Base-by-base conservation (phyloP, 2,888 invertebrate species). In the Zelleria hepariella region DNA sequence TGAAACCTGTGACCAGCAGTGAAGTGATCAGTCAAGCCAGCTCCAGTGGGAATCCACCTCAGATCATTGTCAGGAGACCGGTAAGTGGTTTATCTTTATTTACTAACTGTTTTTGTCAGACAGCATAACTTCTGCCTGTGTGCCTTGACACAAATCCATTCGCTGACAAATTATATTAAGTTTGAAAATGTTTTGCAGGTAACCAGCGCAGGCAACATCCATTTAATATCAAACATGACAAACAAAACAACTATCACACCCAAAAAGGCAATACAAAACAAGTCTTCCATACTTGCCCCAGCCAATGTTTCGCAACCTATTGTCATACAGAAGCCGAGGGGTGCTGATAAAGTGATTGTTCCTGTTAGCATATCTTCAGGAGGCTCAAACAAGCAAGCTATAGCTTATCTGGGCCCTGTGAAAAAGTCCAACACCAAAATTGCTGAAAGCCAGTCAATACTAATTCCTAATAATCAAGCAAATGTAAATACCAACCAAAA, bases 241-340 rank as follows among this genome's bases (percentile, higher is more conserved):
- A 79, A 73, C 52, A 88, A 88, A 67, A 78, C 86, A 4, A 82
- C 83, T 62, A 81, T 88, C 64, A 82, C 86, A 27, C 84, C 87
- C 1, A 89, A 89, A 72, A 62, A 79, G 51, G 66, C 78, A 10
- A 67, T 66, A 8, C 79, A 72, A 60, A 82, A 80, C 61, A 86
- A 87, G 66, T 78, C 82, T 62, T 83, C 88, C 24, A 78, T 86
- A 60, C 72, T 88, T 1, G 75, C 86, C 48, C 83, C 88, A 4
- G 78, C 81, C 20, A 84, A 83, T 61, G 63, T 78, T 52, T 74
- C 83, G 52, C 90, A 90, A 65, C 90, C 91, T 5, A 86, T 92
- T 64, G 90, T 91, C 32, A 87, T 92, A 62, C 91, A 91, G 66
- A 91, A 91, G 72, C 82, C 89, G 21, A 88, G 86, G 67, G 84